Percentiles rank a stretch among this genome's conserved stretches.
Conservation (phyloP, 2,113 vertebrate genomes). For the Pseudorhombus dupliciocellatus region DNA sequence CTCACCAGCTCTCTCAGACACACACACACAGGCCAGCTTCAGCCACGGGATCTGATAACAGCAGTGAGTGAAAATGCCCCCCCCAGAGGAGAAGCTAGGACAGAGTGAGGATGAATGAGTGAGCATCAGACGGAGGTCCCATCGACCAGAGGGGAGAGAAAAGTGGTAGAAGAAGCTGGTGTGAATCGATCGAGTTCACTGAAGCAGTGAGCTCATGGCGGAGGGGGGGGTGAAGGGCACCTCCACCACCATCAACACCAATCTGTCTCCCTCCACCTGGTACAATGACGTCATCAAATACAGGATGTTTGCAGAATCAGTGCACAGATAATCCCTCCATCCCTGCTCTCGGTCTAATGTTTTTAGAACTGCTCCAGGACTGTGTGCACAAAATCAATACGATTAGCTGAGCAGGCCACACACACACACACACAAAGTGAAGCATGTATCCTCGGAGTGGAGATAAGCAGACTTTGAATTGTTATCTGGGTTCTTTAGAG, state of each 20-base stretch:
- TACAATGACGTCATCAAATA: slow-evolving; percentile 42
- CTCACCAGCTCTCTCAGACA: too few relatives aligned
- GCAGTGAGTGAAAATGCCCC: neutral
- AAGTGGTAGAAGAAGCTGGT: slow-evolving; percentile 10
- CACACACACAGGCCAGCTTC: neutral
- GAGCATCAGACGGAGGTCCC: neutral
- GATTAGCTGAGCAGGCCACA: slow-evolving; percentile 14
- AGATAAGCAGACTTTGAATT: slow-evolving; percentile 45
- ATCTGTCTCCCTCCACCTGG: slow-evolving; percentile 44
- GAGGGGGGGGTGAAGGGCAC: slow-evolving; percentile 50
- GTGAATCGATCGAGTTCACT: slow-evolving; percentile 40
- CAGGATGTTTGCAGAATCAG: too few relatives aligned
- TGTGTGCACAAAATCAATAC: slow-evolving; percentile 35
- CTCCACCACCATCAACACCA: slow-evolving; percentile 19
- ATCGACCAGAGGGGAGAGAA: neutral
- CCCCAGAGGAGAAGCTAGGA: neutral
- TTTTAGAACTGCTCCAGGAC: slow-evolving; percentile 32
- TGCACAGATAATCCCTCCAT: slow-evolving; percentile 10
- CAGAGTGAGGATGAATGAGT: slow-evolving; percentile 23
- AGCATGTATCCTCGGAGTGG: slow-evolving; percentile 9
- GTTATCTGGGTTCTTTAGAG: slow-evolving; percentile 21
- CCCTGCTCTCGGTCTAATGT: slow-evolving; percentile 25
- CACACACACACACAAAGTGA: slow-evolving; percentile 14
- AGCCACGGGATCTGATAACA: neutral
- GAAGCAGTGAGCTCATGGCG: slow-evolving; percentile 23